Percentiles rank a stretch among this genome's conserved stretches.
These are phyloP conservation scores for Drosophila putrida DNA, from an alignment of 2,888 invertebrate genomes.

Conservation along the genomic window DNA sequence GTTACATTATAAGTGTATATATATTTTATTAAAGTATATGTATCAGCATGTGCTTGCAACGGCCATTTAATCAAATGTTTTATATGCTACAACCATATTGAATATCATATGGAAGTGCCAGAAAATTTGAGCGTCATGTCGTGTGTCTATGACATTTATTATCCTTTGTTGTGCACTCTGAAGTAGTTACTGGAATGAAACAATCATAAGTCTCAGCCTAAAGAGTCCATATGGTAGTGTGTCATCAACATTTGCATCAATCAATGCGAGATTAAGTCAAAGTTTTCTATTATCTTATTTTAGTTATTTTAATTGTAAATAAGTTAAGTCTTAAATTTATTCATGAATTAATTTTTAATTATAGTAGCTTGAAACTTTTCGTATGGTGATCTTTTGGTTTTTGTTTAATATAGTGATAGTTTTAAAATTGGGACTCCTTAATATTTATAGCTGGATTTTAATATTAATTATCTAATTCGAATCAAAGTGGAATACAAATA, in stretches of 20 bases:
- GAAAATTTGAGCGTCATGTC: constrained; percentile 23
- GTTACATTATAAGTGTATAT: constrained; percentile 6
- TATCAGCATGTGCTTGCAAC: constrained; percentile 48
- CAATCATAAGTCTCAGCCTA: too few relatives aligned
- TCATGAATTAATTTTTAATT: too few relatives aligned
- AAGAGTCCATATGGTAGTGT: background rate
- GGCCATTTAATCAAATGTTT: constrained; percentile 68
- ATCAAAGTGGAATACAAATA: background rate
- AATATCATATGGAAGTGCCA: constrained; percentile 41
- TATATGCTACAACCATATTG: constrained; percentile 49
- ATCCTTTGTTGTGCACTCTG: background rate
- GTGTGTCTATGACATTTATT: constrained; percentile 33
- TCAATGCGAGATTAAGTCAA: background rate
- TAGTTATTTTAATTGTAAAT: too few relatives aligned
- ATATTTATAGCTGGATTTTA: too few relatives aligned
- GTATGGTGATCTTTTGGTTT: too few relatives aligned
- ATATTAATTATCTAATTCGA: too few relatives aligned
- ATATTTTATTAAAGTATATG: constrained; percentile 9
- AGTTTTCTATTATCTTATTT: too few relatives aligned
- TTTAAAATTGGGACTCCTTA: too few relatives aligned
- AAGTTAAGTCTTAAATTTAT: too few relatives aligned
- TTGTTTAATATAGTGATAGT: too few relatives aligned
- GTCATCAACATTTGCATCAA: background rate
- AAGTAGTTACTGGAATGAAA: background rate
- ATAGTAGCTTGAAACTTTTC: too few relatives aligned